Evolutionary conservation across 2,113 vertebrate species (phyloP).

Genomic region (Bombycilla garrulus): DNA sequence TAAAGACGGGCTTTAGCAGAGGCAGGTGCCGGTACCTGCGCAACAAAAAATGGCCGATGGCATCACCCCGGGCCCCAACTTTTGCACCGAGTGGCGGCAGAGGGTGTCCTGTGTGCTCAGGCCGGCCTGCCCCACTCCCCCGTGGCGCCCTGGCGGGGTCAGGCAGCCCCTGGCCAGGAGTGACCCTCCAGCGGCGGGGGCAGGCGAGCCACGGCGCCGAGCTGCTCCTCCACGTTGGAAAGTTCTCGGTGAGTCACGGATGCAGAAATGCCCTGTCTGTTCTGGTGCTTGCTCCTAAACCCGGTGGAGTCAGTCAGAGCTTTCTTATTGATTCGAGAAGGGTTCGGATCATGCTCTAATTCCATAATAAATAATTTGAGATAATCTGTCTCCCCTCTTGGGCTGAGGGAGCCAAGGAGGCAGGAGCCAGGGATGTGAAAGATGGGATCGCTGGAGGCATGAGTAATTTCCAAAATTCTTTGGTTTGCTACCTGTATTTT

Average conservation of each 20-base stretch:
- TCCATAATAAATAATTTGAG: slow-evolving; percentile 39
- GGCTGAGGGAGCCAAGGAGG: background rate
- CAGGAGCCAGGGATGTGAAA: slow-evolving; percentile 22
- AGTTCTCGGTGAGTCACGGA: slow-evolving; percentile 47
- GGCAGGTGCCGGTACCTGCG: background rate
- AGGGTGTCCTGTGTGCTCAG: background rate
- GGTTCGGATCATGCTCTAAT: slow-evolving; percentile 3
- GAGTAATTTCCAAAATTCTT: slow-evolving; percentile 43
- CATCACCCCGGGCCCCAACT: background rate
- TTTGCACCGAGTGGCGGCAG: background rate
- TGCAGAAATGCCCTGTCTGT: background rate
- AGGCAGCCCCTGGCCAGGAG: background rate
- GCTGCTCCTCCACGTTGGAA: slow-evolving; percentile 4
- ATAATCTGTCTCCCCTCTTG: slow-evolving; percentile 9
- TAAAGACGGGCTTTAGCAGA: background rate
- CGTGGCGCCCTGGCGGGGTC: accelerated
- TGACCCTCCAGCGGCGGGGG: accelerated
- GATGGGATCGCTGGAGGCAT: slow-evolving; percentile 1
- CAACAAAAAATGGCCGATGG: background rate
- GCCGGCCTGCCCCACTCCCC: background rate
- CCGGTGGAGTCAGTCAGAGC: background rate
- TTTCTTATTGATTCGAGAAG: background rate
- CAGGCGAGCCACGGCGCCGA: background rate
- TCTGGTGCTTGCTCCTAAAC: background rate
- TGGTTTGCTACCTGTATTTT: background rate